Percentiles rank a stretch among this genome's conserved stretches.
Evolutionary conservation across 2,797 vertebrate genomes (phyloP).

Genomic region (Melanotaenia nigrans): DNA sequence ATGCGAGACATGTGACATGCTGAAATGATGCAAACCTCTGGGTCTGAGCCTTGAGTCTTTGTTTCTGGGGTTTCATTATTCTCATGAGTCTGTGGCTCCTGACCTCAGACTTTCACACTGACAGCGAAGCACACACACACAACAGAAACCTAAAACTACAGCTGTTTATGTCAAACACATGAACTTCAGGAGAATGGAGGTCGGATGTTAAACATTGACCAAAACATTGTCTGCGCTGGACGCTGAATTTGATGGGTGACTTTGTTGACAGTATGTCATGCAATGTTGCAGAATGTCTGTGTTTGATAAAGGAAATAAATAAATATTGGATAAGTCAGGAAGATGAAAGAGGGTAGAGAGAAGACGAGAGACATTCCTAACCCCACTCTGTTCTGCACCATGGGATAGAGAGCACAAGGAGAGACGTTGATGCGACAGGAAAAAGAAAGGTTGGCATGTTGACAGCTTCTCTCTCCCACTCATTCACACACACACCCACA

Average conservation of each 20-base stretch:
- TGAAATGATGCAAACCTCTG: constrained; percentile 42
- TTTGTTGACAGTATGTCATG: constrained; percentile 36
- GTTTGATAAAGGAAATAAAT: constrained; percentile 37
- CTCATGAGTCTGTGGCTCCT: constrained; percentile 20
- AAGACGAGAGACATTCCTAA: constrained; percentile 39
- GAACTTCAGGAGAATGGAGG: constrained; percentile 18
- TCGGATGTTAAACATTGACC: constrained; percentile 29
- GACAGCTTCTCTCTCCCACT: constrained; percentile 45
- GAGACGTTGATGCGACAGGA: constrained; percentile 52
- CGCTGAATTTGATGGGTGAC: constrained; percentile 20
- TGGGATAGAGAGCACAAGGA: constrained; percentile 38
- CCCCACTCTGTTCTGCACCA: constrained; percentile 59
- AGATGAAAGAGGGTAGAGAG: constrained; percentile 34
- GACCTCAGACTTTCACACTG: constrained; percentile 46
- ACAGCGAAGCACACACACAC: constrained; percentile 41
- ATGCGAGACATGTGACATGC: constrained; percentile 28
- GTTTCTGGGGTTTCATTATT: constrained; percentile 33
- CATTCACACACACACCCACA: background rate
- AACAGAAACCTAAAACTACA: background rate
- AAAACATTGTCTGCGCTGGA: background rate
- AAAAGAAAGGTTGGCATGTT: constrained; percentile 54
- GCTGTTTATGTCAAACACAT: constrained; percentile 32
- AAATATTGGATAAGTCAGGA: constrained; percentile 44
- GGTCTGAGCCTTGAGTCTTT: constrained; percentile 13
- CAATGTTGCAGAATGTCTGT: constrained; percentile 15